These are phyloP conservation scores for Drosophila meridionalis DNA, from an alignment of 2,888 invertebrate genomes.

Conservation along the genomic window DNA sequence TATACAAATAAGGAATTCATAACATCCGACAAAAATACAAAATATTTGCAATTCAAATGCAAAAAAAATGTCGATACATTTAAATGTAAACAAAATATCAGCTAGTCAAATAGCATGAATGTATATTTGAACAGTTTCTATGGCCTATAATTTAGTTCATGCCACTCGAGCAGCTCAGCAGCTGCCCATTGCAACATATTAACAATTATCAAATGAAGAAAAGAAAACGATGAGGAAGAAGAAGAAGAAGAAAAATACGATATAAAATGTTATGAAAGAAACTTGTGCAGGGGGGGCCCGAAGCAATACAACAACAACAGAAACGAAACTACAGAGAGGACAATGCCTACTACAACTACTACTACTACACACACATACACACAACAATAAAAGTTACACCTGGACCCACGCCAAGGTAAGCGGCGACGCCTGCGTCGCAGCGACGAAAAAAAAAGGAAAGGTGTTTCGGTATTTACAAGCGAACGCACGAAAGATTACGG, in stretches of 20 bases:
- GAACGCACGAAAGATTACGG: slow-evolving; percentile 45
- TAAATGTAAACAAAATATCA: not conserved
- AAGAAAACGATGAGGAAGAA: slow-evolving; percentile 1
- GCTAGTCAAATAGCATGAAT: slow-evolving; percentile 17
- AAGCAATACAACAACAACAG: slow-evolving; percentile 28
- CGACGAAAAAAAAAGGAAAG: slow-evolving; percentile 49
- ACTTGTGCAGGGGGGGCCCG: slow-evolving; percentile 35
- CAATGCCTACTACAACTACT: slow-evolving; percentile 27
- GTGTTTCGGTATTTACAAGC: slow-evolving; percentile 70
- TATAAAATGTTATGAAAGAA: slow-evolving; percentile 68
- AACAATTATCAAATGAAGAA: slow-evolving; percentile 45
- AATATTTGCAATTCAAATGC: not conserved
- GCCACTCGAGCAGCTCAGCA: slow-evolving; percentile 32
- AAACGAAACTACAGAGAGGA: slow-evolving; percentile 39
- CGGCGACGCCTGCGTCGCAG: slow-evolving; percentile 32
- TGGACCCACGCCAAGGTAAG: slow-evolving; percentile 69
- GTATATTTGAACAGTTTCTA: slow-evolving; percentile 8
- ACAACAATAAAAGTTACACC: slow-evolving; percentile 70
- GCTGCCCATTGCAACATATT: slow-evolving; percentile 52
- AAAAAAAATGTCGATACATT: not conserved
- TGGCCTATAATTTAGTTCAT: slow-evolving; percentile 24
- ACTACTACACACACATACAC: slow-evolving; percentile 13
- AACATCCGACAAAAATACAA: not conserved
- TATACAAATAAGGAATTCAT: not conserved
- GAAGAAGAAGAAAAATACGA: slow-evolving; percentile 27